Evolutionary conservation across 1,140 invertebrate genomes (phyloP), one percentile per base, ranked within the genome.

Genomic region (Atta colombica): DNA sequence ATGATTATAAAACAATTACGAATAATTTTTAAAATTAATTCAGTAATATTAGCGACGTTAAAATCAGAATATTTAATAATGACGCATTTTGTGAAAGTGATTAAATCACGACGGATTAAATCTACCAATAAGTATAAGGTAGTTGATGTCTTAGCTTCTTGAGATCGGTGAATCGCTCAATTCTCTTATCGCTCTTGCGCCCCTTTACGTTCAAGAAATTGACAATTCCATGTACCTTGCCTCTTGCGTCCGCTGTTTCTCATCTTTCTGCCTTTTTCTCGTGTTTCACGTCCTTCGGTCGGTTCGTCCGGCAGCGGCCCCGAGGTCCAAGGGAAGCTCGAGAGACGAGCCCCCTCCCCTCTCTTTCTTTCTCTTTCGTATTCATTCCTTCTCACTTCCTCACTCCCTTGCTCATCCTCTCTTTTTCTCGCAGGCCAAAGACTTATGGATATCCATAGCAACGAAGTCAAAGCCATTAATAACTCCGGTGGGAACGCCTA

Each of bases 391-490:
- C 89, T 81, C 90, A 85, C 39, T 77, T 61, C 12, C 80, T 25
- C 31, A 60, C 77, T 61, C 39, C 86, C 61, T 84, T 63, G 55
- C 51, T 69, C 75, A 35, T 31, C 25, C 35, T 88, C 55, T 77
- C 55, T 77, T 77, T 72, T 72, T 84, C 85, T 89, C 78, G 89
- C 93, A 90, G 93, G 92, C 92, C 91, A 93, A 94, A 95, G 95
- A 95, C 95, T 95, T 95, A 95, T 95, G 94, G 94, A 95, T 95
- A 95, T 95, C 95, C 94, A 95, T 95, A 95, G 94, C 94, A 95
- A 95, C 94, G 90, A 94, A 95, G 94, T 95, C 94, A 95, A 95
- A 95, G 94, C 94, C 94, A 95, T 95, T 95, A 95, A 95, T 95
- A 95, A 95, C 94, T 95, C 93, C 91, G 89, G 88, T 91, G 93